Percentiles rank a stretch among this genome's conserved stretches.
Evolutionary conservation across 1,140 invertebrate genomes (phyloP).

Genomic region (Cecropterus lyciades): DNA sequence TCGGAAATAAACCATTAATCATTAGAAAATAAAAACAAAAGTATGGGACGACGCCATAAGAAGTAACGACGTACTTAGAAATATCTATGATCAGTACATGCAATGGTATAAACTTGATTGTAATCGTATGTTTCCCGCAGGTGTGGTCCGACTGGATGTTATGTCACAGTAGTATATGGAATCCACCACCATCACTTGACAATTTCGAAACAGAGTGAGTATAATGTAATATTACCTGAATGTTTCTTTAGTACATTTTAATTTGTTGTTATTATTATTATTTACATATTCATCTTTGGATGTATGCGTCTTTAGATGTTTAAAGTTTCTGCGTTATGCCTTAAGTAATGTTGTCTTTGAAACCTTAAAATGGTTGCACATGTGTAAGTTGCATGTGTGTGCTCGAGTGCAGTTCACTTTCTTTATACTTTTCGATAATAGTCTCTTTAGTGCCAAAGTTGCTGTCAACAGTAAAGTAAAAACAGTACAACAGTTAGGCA

Average conservation of each 20-base stretch:
- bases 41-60: slow-evolving; percentile 2
- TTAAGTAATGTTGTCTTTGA: no score
- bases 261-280: no score
- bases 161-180: slow-evolving; percentile 93
- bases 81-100: slow-evolving; percentile 21
- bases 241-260: no score
- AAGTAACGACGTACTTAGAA: slow-evolving; percentile 22
- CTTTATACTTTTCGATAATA: no score
- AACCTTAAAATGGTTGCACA: no score
- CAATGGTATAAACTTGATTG: slow-evolving; percentile 14
- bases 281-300: no score
- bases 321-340: no score
- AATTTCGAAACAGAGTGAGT: slow-evolving; percentile 93
- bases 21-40: slow-evolving; percentile 9
- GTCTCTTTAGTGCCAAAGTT: no score
- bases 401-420: no score
- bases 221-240: neutral
- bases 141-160: slow-evolving; percentile 97
- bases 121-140: slow-evolving; percentile 69
- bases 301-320: no score
- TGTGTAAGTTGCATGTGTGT: no score
- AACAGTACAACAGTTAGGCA: neutral
- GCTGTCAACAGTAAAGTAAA: no score
- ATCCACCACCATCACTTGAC: slow-evolving; percentile 91
- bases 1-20: neutral